Percentiles rank a stretch among this genome's conserved stretches.
These are phyloP conservation scores for Cyprinodon brontotheroides DNA, from an alignment of 2,113 vertebrate genomes.

Conservation along the genomic window DNA sequence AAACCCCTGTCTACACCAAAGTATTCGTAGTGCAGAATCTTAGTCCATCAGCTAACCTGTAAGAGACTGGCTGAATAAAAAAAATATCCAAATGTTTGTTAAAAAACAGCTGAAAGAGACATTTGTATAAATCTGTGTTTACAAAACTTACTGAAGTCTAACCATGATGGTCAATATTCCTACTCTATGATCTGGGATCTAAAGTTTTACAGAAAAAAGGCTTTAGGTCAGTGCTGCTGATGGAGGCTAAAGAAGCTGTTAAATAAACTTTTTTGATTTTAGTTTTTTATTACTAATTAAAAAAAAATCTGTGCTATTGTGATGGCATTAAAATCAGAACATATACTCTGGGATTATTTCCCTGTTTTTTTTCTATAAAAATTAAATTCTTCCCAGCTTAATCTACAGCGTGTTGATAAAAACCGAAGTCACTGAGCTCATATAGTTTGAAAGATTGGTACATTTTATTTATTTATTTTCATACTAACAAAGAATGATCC, in stretches of 20 bases:
- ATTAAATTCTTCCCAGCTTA: background rate
- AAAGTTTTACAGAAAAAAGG: background rate
- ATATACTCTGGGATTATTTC: background rate
- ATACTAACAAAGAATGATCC: background rate
- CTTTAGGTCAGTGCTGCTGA: too few species aligned
- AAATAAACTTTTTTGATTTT: too few species aligned
- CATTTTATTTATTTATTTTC: background rate
- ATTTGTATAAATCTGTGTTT: background rate
- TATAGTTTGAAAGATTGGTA: background rate
- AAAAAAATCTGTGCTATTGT: too few species aligned
- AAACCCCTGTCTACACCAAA: too few species aligned
- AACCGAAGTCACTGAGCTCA: background rate
- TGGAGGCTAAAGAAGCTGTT: too few species aligned
- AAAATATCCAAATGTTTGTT: too few species aligned
- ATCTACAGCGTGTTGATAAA: background rate
- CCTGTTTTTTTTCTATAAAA: background rate
- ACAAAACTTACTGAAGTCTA: background rate
- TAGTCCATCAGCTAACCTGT: background rate
- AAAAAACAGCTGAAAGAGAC: background rate
- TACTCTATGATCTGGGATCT: background rate
- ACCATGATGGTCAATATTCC: background rate
- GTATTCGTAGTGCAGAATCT: too few species aligned
- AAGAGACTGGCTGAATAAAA: background rate
- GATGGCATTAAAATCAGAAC: too few species aligned
- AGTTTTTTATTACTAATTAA: too few species aligned